Evolutionary conservation across 2,888 invertebrate genomes (phyloP).

Genomic region (Adineta ricciae): DNA sequence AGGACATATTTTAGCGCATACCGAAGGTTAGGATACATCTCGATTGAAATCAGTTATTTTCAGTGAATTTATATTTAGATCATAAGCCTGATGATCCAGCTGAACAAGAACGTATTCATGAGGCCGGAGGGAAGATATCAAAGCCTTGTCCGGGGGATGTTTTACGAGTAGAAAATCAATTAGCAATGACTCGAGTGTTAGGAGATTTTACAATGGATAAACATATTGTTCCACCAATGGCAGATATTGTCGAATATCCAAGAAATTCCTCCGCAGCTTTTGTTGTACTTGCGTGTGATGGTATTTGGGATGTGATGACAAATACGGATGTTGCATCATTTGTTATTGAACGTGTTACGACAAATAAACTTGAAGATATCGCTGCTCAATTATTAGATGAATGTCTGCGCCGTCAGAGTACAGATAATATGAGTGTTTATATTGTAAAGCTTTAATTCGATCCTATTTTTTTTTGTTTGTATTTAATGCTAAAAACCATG

Average conservation of each 20-base stretch:
- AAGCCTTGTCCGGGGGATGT: slow-evolving; percentile 60
- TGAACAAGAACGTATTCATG: slow-evolving; percentile 82
- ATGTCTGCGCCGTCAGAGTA: background rate
- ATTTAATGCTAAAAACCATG: no score
- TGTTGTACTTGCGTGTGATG: slow-evolving; percentile 90
- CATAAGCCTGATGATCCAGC: slow-evolving; percentile 71
- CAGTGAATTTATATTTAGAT: slow-evolving; percentile 65
- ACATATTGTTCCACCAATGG: slow-evolving; percentile 93
- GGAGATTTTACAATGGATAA: slow-evolving; percentile 77
- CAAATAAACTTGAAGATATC: background rate
- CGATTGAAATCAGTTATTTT: no score
- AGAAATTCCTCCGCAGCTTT: slow-evolving; percentile 76
- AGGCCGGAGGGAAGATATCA: slow-evolving; percentile 81
- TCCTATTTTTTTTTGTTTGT: no score
- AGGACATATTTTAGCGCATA: slow-evolving; percentile 38
- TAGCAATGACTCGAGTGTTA: slow-evolving; percentile 83
- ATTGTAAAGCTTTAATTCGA: background rate
- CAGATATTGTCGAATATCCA: slow-evolving; percentile 78
- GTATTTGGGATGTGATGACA: slow-evolving; percentile 95
- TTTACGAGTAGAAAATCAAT: slow-evolving; percentile 81
- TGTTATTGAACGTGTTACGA: background rate
- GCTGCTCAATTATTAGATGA: background rate
- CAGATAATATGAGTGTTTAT: slow-evolving; percentile 8
- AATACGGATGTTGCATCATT: slow-evolving; percentile 62
- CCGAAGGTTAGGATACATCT: background rate